Conservation (phyloP, 1,140 invertebrate genomes). For the Magallana ariakensis region DNA sequence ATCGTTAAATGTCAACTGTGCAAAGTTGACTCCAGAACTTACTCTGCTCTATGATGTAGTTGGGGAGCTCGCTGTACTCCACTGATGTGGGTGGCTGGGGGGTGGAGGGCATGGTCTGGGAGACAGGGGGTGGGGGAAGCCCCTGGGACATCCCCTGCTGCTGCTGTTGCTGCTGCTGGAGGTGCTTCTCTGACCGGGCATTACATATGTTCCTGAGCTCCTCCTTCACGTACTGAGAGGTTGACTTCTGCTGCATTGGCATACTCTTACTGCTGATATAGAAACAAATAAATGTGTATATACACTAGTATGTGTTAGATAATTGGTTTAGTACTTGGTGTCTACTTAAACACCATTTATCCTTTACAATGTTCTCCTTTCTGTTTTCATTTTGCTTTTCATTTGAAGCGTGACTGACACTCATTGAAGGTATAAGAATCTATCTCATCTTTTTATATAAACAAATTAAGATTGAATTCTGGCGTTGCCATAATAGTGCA, state of each 20-base stretch:
- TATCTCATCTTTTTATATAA: too few species aligned
- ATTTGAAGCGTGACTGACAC: too few species aligned
- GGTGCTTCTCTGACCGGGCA: constrained; percentile 85
- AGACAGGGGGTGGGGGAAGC: background rate
- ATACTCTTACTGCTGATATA: constrained; percentile 1
- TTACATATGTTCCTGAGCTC: constrained; percentile 92
- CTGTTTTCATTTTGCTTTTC: too few species aligned
- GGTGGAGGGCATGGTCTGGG: constrained; percentile 18
- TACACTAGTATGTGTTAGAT: too few species aligned
- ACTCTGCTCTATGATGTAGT: constrained; percentile 76
- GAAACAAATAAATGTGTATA: too few species aligned
- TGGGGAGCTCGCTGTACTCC: constrained; percentile 70
- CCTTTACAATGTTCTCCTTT: too few species aligned
- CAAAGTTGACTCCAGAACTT: constrained; percentile 52
- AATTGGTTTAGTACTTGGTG: too few species aligned
- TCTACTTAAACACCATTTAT: too few species aligned
- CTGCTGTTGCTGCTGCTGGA: constrained; percentile 63
- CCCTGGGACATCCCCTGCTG: constrained; percentile 48
- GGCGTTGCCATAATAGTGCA: too few species aligned
- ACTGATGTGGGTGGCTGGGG: constrained; percentile 49
- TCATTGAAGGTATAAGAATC: too few species aligned
- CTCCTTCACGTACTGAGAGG: constrained; percentile 92
- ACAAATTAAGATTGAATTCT: too few species aligned
- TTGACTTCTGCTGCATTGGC: constrained; percentile 64
- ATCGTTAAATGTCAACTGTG: too few species aligned